Evolutionary conservation across 2,113 vertebrate species (phyloP).

Genomic region (Menidia beryllina): DNA sequence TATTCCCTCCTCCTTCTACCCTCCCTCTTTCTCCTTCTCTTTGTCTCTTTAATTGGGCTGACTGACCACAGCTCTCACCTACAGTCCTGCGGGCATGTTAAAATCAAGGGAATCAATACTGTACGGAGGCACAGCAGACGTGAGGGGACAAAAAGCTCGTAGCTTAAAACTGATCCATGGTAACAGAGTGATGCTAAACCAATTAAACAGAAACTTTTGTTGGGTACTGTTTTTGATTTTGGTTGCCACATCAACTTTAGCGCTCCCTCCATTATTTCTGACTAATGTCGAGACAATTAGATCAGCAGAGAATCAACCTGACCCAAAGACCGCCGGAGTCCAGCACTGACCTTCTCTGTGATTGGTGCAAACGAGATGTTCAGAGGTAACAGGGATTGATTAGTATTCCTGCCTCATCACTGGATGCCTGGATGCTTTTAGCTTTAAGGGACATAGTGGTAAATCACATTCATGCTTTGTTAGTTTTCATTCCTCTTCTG

Average conservation of each 20-base stretch:
- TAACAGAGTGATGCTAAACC: background rate
- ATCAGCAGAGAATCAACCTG: constrained; percentile 40
- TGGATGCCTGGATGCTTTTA: constrained; percentile 17
- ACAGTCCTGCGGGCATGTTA: constrained; percentile 43
- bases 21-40: constrained; percentile 35
- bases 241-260: constrained; percentile 15
- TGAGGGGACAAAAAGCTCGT: constrained; percentile 1
- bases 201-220: constrained; percentile 24
- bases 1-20: constrained; percentile 44
- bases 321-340: constrained; percentile 43
- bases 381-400: constrained; percentile 72
- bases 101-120: constrained; percentile 67
- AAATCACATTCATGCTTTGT: constrained; percentile 63
- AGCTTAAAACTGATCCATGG: constrained; percentile 3
- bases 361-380: constrained; percentile 62
- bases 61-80: constrained; percentile 64
- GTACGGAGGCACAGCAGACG: constrained; percentile 22
- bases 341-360: constrained; percentile 69
- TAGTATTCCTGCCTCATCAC: constrained; percentile 65
- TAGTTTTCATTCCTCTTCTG: constrained; percentile 47
- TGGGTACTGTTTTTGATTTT: background rate
- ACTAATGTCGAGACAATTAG: constrained; percentile 63
- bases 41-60: constrained; percentile 70
- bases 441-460: constrained; percentile 21
- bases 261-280: constrained; percentile 37